Base-by-base conservation (phyloP, 2,888 invertebrate species). In the Magallana nippona region DNA sequence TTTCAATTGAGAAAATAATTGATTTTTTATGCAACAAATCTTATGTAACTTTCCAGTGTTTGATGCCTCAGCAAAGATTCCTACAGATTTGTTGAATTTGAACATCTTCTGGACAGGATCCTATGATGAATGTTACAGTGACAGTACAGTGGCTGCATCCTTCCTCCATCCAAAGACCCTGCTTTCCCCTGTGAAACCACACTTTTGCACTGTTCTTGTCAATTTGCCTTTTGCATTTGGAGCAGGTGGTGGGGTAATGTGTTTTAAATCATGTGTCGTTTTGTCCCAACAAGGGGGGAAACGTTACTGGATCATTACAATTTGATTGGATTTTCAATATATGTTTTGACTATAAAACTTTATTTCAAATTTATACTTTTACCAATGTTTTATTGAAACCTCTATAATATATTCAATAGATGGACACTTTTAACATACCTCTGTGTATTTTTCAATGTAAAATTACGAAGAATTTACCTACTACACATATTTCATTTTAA, bases 11-110 rank as follows among this genome's bases (percentile, higher is more conserved):
- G 27, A 27, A 10, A 15, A 15, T n/a, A 60, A n/a, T 17, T 60
- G 60, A 15, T 15, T 17, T 17, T 15, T n/a, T 3, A 10, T n/a
- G n/a, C 60, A 60, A 60, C n/a, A 60, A 8, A 8, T 11, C n/a
- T 60, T n/a, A n/a, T 60, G 22, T 22, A 27, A 17, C 10, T 44
- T 79, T 82, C 3, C 79, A 88, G 88, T 87, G 87, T 10, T 88
- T 13, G 88, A 88, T 55, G 86, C 88, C 13, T 79, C 60, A 3
- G 88, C 84, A 8, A 88, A 88, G 62, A 85, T 86, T 13, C 82
- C 79, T 13, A 63, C 85, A 15, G 85, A 83, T 63, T 62, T 88
- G 17, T 55, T 83, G 10, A 85, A 86, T 1, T 84, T 83, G 0
- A 79, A 85, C 79, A 19, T 82, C 10, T 60, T 78, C 57, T 86